Base-by-base conservation (phyloP, 2,888 invertebrate genomes). In the Drosophila ezoana region DNA sequence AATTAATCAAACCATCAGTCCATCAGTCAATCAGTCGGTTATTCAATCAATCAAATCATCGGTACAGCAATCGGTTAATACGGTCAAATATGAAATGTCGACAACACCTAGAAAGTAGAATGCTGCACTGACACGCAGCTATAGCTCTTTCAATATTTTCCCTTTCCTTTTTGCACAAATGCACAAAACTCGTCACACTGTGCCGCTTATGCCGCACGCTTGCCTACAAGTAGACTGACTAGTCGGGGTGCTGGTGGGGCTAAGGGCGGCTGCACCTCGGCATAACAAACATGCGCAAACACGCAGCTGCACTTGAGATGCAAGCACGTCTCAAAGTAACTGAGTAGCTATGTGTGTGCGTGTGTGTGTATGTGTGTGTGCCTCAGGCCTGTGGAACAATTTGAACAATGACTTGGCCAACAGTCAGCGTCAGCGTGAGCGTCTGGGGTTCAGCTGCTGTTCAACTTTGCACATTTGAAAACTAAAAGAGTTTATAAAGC, bases 401-500 rank as follows among this genome's bases (percentile, higher is more conserved):
- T 56, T 78, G 47, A 81, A 81, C 75, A 77, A 75, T 65, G 59
- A 65, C 53, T 59, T 64, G 58, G 53, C 33, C 47, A 48, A 33
- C 38, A 58, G 56, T 20, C 45, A 20, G 32, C 54, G 18, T 3
- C 45, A 43, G 11, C 51, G 43, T 52, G 45, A 20, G 43, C 33
- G 33, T 57, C 53, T n/a, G 32, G 51, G 44, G 2, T 40, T 66
- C 67, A 69, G 63, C 72, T 72, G 76, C 65, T 48, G 56, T 65
- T 67, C 54, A 68, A 45, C 45, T 72, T 63, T 64, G 53, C 52
- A 60, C 67, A 72, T 66, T 72, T 67, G 48, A 64, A 62, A 81
- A 76, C 72, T 75, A 70, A 65, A 72, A 69, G 65, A 76, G 67
- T 65, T 81, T 76, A 61, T 65, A 61, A 76, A 60, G 28, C 20